Evolutionary conservation across 2,797 vertebrate species (phyloP).

Genomic region (Xenopus petersii): DNA sequence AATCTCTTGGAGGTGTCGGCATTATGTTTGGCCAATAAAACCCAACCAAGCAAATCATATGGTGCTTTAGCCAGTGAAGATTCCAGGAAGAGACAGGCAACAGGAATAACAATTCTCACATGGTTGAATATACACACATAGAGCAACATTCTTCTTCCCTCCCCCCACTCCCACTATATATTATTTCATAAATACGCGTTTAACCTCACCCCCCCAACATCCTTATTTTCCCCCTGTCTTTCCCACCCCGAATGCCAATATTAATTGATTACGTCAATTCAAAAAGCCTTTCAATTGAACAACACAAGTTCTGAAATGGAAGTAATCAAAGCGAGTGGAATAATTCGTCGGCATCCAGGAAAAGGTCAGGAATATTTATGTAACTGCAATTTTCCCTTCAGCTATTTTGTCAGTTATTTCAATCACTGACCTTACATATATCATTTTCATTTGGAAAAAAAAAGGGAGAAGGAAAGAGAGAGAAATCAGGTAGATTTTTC

Average conservation of each 20-base stretch:
- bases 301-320: constrained; percentile 19
- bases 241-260: background rate
- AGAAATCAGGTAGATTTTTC: constrained; percentile 34
- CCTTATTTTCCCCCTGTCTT: too few species aligned
- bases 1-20: too few species aligned
- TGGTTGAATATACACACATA: too few species aligned
- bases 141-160: too few species aligned
- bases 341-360: constrained; percentile 29
- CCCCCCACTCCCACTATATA: too few species aligned
- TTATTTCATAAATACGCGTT: too few species aligned
- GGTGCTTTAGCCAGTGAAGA: too few species aligned
- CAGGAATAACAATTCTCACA: too few species aligned
- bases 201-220: too few species aligned
- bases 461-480: background rate
- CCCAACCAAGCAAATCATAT: too few species aligned
- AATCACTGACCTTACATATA: constrained; percentile 31
- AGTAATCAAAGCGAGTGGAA: constrained; percentile 34
- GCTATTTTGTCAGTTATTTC: constrained; percentile 12
- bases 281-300: constrained; percentile 16
- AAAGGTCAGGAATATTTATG: constrained; percentile 26
- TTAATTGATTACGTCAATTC: constrained; percentile 20
- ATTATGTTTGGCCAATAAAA: too few species aligned
- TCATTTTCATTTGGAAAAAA: constrained; percentile 21
- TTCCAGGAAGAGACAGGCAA: too few species aligned
- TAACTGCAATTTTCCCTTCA: constrained; percentile 12